Conservation (phyloP, 1,140 invertebrate genomes). For the Saccostrea cuccullata region DNA sequence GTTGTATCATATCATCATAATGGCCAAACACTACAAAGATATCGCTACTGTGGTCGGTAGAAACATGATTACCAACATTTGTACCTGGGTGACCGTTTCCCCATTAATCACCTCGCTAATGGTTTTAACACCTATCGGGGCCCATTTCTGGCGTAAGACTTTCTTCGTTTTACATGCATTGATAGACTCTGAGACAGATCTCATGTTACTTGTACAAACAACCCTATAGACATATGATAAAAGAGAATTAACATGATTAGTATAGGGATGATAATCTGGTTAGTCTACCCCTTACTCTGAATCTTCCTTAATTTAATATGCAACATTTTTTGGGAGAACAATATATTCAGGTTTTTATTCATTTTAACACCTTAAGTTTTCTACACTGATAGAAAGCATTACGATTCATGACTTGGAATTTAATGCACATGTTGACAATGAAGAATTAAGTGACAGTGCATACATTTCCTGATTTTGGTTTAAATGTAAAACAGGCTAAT, state of each 20-base stretch:
- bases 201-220: not conserved
- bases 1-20: constrained; percentile 38
- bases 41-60: constrained; percentile 20
- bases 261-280: not conserved
- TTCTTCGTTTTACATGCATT: constrained; percentile 29
- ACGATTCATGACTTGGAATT: constrained; percentile 12
- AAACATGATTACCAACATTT: constrained; percentile 4
- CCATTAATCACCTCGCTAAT: constrained; percentile 21
- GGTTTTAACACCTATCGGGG: constrained; percentile 22
- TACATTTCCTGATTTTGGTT: constrained; percentile 12
- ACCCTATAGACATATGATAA: not conserved
- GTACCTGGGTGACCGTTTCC: constrained; percentile 20
- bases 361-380: not conserved
- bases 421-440: constrained; percentile 23
- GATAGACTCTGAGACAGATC: not conserved
- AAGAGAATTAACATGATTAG: not conserved
- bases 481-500: not conserved
- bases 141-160: constrained; percentile 3
- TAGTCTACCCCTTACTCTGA: not conserved
- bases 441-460: constrained; percentile 1
- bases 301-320: constrained; percentile 10
- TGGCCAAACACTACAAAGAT: constrained; percentile 5
- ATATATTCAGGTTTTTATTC: not conserved
- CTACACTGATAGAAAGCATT: not conserved
- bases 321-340: not conserved